Evolutionary conservation across 2,113 vertebrate genomes (phyloP), one percentile per base, ranked within the genome.

Genomic region (Brachyistius frenatus): DNA sequence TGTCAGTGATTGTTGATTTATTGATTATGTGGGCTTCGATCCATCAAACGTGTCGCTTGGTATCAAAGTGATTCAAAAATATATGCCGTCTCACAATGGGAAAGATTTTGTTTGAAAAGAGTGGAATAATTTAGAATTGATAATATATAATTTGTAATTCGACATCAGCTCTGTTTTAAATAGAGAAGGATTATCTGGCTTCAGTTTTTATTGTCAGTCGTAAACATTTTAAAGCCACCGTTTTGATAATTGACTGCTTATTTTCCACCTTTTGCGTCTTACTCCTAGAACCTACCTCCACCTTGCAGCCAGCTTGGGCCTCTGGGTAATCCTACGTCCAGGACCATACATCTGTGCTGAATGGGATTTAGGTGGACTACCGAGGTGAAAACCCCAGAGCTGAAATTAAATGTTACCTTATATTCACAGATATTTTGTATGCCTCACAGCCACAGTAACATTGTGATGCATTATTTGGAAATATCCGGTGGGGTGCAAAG

Each of bases 311-410:
- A 94, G 95, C 33, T 77, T 96, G 2, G 96, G 94, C 2, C 90
- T 98, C 16, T 97, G 96, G 96, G 96, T 98, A 74, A 97, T 98
- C 71, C 92, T 98, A 70, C 96, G 96, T 60, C 97, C 97, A 2
- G 97, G 97, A 11, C 97, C 97, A 0, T 99, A 98, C 57, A 97
- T 99, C 90, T 99, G 96, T 85, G 94, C 96, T 0, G 97, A 98
- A 13, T 95, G 96, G 90, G 97, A 98, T 82, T 95, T 98, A 0
- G 96, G 97, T 1, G 97, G 97, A 0, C 84, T 99, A 60, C 97
- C 97, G 80, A 98, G 97, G 97, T 98, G 76, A 93, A 91, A 52
- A 32, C 3, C 13, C 9, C 7, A 7, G 10, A 39, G 37, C 35
- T 5, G 5, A 0, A 52, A 35, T 44, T 9, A 54, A 10, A 6